phyloP scores from a whole-genome alignment of 1,140 invertebrate species.

The Euura lappo region DNA sequence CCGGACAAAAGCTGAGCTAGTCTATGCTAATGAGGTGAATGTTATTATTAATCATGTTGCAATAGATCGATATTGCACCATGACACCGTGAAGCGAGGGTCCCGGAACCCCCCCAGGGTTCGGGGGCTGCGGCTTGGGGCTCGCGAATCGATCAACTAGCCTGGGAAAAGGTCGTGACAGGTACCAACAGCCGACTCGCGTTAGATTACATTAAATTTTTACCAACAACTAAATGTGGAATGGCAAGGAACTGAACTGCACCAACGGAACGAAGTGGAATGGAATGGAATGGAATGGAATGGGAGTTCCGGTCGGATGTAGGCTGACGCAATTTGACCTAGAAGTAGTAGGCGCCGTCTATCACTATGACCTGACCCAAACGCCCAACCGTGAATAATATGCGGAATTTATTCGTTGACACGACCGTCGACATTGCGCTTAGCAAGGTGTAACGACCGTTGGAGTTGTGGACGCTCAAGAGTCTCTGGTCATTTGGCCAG shows the following conservation, averaged over 20 bases:
- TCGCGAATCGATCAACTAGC: not conserved
- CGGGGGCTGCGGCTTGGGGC: not conserved
- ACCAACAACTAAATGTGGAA: too few relatives aligned
- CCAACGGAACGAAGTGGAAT: not conserved
- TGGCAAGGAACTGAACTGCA: too few relatives aligned
- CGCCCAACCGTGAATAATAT: too few relatives aligned
- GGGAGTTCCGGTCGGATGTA: not conserved
- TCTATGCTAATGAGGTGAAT: conserved; percentile 5
- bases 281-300: not conserved
- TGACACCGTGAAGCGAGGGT: not conserved
- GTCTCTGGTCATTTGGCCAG: too few relatives aligned
- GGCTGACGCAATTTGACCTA: conserved; percentile 1
- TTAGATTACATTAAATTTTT: too few relatives aligned
- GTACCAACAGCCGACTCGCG: not conserved
- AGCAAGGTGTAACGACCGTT: too few relatives aligned
- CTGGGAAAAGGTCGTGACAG: not conserved
- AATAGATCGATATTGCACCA: conserved; percentile 7
- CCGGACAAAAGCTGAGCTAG: not conserved
- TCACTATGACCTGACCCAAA: too few relatives aligned
- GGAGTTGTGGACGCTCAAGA: too few relatives aligned
- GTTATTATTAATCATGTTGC: conserved; percentile 1
- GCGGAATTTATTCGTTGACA: too few relatives aligned
- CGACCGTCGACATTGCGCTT: too few relatives aligned
- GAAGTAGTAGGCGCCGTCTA: not conserved
- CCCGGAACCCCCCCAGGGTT: not conserved